Percentiles rank a stretch among this genome's conserved stretches.
Evolutionary conservation across 1,140 invertebrate genomes (phyloP).

Genomic region (Drosophila biarmipes): DNA sequence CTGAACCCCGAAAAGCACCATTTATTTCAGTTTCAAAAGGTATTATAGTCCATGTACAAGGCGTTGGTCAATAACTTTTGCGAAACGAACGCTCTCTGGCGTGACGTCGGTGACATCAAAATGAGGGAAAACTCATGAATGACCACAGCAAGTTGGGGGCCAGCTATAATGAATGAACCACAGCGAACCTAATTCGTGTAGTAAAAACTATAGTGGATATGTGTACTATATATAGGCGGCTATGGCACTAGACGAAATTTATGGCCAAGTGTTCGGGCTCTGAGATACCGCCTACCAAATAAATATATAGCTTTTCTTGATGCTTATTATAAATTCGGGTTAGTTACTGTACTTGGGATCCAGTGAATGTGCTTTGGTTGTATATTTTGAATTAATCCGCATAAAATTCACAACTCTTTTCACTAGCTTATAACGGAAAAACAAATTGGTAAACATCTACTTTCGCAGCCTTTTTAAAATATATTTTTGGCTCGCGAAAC

Average conservation of each 20-base stretch:
- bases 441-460: not conserved
- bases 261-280: not conserved
- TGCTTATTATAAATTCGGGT: not conserved
- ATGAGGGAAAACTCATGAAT: constrained; percentile 56
- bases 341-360: not conserved
- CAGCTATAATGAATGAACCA: constrained; percentile 40
- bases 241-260: not conserved
- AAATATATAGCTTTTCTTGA: not conserved
- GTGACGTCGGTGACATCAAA: constrained; percentile 54
- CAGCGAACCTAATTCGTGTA: constrained; percentile 15
- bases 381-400: not conserved
- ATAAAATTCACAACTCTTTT: too few species aligned
- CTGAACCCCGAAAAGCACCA: constrained; percentile 14
- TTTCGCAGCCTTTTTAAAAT: not conserved
- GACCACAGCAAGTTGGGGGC: constrained; percentile 30
- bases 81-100: constrained; percentile 22
- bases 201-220: constrained; percentile 44
- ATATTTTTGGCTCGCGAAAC: constrained; percentile 34
- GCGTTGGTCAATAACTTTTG: constrained; percentile 37
- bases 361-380: not conserved
- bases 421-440: not conserved
- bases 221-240: constrained; percentile 10
- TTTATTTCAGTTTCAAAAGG: constrained; percentile 27
- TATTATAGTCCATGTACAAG: constrained; percentile 33
- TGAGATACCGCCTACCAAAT: not conserved